Conservation (phyloP, 1,140 invertebrate species). For the Trichonephila clavipes region DNA sequence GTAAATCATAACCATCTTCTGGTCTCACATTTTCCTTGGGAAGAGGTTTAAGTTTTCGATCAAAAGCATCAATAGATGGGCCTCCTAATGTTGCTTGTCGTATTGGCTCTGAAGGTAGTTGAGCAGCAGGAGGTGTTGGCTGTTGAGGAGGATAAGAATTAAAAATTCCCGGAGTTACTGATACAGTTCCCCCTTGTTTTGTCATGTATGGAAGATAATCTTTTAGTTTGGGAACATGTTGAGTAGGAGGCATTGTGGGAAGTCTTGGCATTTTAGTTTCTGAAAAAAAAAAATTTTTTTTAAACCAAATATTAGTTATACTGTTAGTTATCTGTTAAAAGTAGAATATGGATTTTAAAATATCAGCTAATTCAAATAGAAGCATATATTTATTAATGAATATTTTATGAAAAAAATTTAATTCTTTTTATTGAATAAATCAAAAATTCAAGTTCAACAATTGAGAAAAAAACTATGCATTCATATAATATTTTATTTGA, state of each 20-base stretch:
- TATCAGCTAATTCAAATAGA: no score
- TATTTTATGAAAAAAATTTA: no score
- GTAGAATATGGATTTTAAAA: not conserved
- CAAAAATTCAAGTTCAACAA: no score
- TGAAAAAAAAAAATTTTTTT: not conserved
- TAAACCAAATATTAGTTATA: not conserved
- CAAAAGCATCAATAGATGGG: not conserved
- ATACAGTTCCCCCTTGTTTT: conserved; percentile 3
- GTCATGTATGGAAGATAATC: conserved; percentile 90
- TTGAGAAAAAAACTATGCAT: no score
- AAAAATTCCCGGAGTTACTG: not conserved
- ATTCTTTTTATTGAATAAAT: no score
- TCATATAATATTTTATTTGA: no score
- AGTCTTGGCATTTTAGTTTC: conserved; percentile 15
- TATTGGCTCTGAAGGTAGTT: conserved; percentile 32
- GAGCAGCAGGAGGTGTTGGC: not conserved
- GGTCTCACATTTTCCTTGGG: not conserved
- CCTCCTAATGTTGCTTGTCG: conserved; percentile 67
- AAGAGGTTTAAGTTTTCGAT: conserved; percentile 53
- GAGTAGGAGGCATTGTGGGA: not conserved
- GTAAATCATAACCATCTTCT: conserved; percentile 3
- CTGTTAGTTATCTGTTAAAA: not conserved
- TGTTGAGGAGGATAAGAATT: conserved; percentile 39
- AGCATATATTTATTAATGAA: no score
- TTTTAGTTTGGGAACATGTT: conserved; percentile 87